Percentiles rank a stretch among this genome's conserved stretches.
These are phyloP conservation scores for Heliconius ethilla DNA, from an alignment of 2,888 invertebrate genomes.

Conservation along the genomic window DNA sequence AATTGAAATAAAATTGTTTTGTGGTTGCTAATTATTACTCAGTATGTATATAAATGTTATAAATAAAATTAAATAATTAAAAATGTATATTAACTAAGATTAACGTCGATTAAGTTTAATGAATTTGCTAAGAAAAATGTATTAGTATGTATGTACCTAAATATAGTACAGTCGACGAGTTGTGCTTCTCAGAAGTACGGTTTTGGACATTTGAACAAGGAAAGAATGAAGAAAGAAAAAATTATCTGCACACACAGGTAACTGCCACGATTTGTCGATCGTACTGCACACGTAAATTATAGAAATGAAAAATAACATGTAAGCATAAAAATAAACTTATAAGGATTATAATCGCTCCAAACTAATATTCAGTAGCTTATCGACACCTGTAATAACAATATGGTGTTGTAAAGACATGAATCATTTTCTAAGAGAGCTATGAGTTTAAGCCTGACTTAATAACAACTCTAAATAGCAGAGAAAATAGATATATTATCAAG, in stretches of 20 bases:
- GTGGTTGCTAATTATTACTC: background rate
- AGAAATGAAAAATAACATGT: background rate
- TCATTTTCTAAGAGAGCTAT: background rate
- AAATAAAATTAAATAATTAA: background rate
- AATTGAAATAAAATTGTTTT: background rate
- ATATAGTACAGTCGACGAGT: background rate
- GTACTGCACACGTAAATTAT: no score
- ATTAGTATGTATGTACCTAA: no score
- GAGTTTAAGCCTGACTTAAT: background rate
- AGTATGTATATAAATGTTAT: background rate
- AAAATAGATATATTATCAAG: background rate
- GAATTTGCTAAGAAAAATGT: background rate
- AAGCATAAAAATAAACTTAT: background rate
- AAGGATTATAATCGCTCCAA: background rate
- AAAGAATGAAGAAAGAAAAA: no score
- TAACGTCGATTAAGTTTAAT: background rate
- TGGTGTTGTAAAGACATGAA: background rate
- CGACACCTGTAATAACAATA: background rate
- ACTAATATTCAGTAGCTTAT: background rate
- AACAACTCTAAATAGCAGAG: background rate
- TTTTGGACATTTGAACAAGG: no score
- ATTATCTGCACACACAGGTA: no score
- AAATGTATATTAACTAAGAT: background rate
- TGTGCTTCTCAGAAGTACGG: no score
- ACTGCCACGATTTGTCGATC: no score